phyloP scores from a whole-genome alignment of 1,140 invertebrate species.

The Drosophila littoralis region DNA sequence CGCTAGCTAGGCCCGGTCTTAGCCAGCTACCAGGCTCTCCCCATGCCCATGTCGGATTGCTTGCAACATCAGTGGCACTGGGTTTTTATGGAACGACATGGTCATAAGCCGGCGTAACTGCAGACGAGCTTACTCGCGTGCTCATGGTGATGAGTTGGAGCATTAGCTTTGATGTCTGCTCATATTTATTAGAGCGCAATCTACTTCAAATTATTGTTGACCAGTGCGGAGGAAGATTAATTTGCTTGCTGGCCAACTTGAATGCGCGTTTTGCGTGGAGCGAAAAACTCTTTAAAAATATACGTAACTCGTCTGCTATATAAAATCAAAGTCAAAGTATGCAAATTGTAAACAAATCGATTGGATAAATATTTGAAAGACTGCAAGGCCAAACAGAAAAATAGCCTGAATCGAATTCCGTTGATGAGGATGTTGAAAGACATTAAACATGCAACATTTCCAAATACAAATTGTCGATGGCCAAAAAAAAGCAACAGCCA shows the following conservation, averaged over 20 bases:
- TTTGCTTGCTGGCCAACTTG: not conserved
- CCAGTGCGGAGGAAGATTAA: conserved; percentile 28
- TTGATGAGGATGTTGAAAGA: conserved; percentile 54
- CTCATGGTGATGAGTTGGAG: conserved; percentile 79
- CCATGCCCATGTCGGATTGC: not conserved
- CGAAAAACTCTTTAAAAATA: not conserved
- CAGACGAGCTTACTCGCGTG: conserved; percentile 61
- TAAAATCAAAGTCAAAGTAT: conserved; percentile 12
- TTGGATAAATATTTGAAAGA: not conserved
- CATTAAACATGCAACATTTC: conserved; percentile 62
- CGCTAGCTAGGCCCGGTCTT: conserved; percentile 28
- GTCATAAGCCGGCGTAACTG: conserved; percentile 18
- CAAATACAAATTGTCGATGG: conserved; percentile 73
- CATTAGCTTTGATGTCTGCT: conserved; percentile 78
- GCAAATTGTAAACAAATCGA: conserved; percentile 23
- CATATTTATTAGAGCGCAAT: conserved; percentile 82
- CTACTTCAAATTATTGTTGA: conserved; percentile 55
- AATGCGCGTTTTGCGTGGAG: not conserved
- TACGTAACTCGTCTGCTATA: not conserved
- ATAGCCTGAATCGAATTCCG: conserved; percentile 18
- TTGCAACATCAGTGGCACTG: conserved; percentile 4
- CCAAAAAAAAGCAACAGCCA: conserved; percentile 58
- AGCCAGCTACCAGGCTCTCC: conserved; percentile 17
- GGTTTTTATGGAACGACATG: conserved; percentile 36
- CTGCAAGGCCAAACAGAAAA: conserved; percentile 34